These are phyloP conservation scores for Perdix hodgsoniae DNA, from an alignment of 2,797 vertebrate genomes.

Conservation along the genomic window DNA sequence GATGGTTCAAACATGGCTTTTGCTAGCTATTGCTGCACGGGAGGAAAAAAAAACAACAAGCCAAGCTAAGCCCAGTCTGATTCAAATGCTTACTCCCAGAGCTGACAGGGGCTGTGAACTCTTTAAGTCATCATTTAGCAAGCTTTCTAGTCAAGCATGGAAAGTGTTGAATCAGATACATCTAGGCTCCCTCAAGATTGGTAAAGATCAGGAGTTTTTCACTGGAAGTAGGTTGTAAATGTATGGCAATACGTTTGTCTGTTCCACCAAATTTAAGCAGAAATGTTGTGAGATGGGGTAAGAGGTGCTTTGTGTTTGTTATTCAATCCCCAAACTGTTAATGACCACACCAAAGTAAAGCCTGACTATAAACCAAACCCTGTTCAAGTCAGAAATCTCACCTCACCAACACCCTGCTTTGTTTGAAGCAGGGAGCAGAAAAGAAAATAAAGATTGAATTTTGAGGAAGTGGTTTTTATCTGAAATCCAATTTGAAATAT, in stretches of 20 bases:
- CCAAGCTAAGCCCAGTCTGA: not conserved
- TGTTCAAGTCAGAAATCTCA: not conserved
- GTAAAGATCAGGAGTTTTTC: not conserved
- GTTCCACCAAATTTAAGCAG: not conserved
- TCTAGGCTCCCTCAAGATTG: not conserved
- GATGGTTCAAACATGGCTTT: not conserved
- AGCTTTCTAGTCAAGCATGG: not conserved
- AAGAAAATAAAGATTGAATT: not conserved
- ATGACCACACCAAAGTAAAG: not conserved
- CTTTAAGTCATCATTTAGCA: not conserved
- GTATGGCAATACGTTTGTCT: not conserved
- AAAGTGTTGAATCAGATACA: not conserved
- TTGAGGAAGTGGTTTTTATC: not conserved
- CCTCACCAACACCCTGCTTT: fast-evolving
- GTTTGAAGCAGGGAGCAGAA: not conserved
- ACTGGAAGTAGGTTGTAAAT: not conserved
- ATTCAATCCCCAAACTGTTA: fast-evolving
- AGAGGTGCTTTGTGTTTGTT: not conserved
- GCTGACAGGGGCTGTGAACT: not conserved
- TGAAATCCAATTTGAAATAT: not conserved
- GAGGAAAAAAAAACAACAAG: not conserved
- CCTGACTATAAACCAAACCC: not conserved
- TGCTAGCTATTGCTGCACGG: not conserved
- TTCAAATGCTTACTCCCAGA: not conserved
- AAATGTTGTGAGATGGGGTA: not conserved